Percentiles rank a stretch among this genome's conserved stretches.
phyloP scores from a whole-genome alignment of 2,113 vertebrate species.

The Vanacampus margaritifer region DNA sequence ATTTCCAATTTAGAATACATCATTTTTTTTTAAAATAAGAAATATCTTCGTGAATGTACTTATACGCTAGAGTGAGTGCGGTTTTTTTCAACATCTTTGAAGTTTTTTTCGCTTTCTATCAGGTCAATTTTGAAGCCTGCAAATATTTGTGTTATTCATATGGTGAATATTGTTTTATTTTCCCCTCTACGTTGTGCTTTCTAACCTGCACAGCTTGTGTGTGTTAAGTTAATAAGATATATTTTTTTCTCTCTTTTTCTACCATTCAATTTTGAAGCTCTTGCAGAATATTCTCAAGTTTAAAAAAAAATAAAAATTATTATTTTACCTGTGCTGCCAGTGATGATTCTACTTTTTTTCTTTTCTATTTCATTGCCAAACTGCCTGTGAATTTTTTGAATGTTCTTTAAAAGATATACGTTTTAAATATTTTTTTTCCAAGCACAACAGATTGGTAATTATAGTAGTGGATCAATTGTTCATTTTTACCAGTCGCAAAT shows the following conservation, averaged over 20 bases:
- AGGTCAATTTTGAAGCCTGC: not conserved
- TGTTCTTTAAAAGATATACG: too few species aligned
- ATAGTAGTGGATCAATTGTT: too few species aligned
- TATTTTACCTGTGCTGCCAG: too few species aligned
- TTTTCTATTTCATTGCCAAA: too few species aligned
- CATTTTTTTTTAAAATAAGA: too few species aligned
- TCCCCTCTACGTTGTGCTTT: not conserved
- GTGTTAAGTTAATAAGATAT: too few species aligned
- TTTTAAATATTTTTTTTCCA: too few species aligned
- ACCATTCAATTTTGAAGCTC: too few species aligned
- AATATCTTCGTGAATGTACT: not conserved
- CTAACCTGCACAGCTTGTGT: not conserved
- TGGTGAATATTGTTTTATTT: not conserved
- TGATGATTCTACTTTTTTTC: too few species aligned
- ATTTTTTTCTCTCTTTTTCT: not conserved
- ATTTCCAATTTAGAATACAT: not conserved
- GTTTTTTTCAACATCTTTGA: not conserved
- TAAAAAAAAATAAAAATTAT: too few species aligned
- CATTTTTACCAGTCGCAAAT: too few species aligned
- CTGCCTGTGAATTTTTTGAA: too few species aligned
- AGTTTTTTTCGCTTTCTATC: not conserved
- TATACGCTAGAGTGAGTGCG: not conserved
- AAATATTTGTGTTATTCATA: not conserved
- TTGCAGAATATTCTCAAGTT: not conserved
- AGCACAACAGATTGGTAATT: not conserved